Evolutionary conservation across 2,797 vertebrate species (phyloP).

Genomic region (Moxostoma hubbsi): DNA sequence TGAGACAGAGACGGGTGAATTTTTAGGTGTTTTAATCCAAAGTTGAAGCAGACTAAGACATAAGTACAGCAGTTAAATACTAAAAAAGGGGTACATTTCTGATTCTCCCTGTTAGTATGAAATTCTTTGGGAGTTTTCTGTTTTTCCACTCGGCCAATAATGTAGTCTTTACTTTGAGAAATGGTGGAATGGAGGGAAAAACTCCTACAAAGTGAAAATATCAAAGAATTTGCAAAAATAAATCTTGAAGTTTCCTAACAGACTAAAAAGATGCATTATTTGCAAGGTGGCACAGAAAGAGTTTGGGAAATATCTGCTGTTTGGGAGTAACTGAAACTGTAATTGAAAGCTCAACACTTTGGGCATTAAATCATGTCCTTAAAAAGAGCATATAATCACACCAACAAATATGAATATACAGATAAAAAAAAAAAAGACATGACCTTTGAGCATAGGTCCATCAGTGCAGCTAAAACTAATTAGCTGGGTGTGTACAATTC

Average conservation of each 20-base stretch:
- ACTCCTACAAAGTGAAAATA: conserved; percentile 28
- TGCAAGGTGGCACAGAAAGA: not conserved
- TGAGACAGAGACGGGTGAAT: conserved; percentile 19
- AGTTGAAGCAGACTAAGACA: conserved; percentile 75
- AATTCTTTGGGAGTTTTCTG: conserved; percentile 8
- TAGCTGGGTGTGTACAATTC: conserved; percentile 2
- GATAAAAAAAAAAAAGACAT: conserved; percentile 11
- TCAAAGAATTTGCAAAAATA: not conserved
- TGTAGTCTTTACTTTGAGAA: conserved; percentile 7
- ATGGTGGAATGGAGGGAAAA: not conserved
- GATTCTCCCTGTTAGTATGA: conserved; percentile 21
- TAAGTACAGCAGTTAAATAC: conserved; percentile 72
- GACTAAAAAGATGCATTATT: not conserved
- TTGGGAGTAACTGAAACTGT: conserved; percentile 4
- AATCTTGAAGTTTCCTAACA: conserved; percentile 2
- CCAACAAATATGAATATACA: conserved; percentile 22
- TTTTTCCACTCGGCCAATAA: conserved; percentile 12
- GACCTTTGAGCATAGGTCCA: conserved; percentile 3
- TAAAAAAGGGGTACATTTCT: conserved; percentile 51
- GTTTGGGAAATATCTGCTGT: not conserved
- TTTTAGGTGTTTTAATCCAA: conserved; percentile 78
- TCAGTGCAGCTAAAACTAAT: conserved; percentile 35
- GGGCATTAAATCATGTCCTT: conserved; percentile 18
- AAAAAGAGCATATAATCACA: conserved; percentile 27
- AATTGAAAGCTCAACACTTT: conserved; percentile 22